A percentile compares a stretch with the other conserved stretches of the same genome.
phyloP scores from a whole-genome alignment of 2,888 invertebrate species.

The Hyppa rectilinea region DNA sequence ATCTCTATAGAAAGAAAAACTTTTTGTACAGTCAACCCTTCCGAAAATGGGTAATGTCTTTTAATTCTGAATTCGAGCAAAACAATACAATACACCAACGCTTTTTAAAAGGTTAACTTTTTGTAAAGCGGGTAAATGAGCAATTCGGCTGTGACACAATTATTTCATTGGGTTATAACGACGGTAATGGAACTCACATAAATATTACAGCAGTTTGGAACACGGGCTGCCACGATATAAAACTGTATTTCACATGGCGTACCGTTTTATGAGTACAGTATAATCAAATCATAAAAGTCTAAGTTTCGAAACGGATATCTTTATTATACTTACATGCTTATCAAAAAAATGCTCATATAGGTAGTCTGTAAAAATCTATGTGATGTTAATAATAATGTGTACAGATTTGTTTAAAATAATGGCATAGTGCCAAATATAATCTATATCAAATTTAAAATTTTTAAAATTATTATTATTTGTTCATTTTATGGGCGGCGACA shows the following conservation, averaged over 20 bases:
- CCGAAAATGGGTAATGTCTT: conserved; percentile 17
- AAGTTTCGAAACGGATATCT: background rate
- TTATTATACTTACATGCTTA: conserved; percentile 15
- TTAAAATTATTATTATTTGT: background rate
- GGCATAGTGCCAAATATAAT: conserved; percentile 56
- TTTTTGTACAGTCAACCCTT: conserved; percentile 23
- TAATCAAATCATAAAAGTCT: conserved; percentile 33
- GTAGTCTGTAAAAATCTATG: conserved; percentile 53
- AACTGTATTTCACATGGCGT: background rate
- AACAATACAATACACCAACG: conserved; percentile 40
- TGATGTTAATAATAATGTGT: conserved; percentile 57
- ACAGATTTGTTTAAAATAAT: conserved; percentile 29
- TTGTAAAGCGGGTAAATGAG: conserved; percentile 37
- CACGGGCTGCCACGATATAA: background rate
- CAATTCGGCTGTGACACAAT: conserved; percentile 51
- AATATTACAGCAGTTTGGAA: conserved; percentile 29
- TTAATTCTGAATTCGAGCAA: conserved; percentile 34
- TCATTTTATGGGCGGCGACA: conserved; percentile 22
- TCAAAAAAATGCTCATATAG: conserved; percentile 40
- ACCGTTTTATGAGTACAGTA: conserved; percentile 12
- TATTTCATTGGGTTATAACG: conserved; percentile 36
- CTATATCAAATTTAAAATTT: conserved; percentile 34
- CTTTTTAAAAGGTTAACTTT: conserved; percentile 42
- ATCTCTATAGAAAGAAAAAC: conserved; percentile 15
- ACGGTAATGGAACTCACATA: conserved; percentile 16